A percentile compares a stretch with the other conserved stretches of the same genome.
Conservation (phyloP, 2,797 vertebrate genomes). For the Euphonia xanthogaster region DNA sequence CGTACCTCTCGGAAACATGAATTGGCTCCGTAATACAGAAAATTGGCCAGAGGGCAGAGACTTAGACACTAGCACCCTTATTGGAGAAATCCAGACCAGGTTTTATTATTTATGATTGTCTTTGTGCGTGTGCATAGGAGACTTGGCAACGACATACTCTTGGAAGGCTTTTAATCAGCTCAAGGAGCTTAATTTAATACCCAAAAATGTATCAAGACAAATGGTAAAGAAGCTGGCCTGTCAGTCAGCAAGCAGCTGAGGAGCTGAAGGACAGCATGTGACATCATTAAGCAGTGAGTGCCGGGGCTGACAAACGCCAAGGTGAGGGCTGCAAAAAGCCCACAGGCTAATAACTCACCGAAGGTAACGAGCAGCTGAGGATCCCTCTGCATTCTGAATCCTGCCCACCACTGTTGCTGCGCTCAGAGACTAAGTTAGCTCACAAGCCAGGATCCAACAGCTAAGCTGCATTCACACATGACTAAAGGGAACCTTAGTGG, state of each 20-base stretch:
- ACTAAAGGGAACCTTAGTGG: constrained; percentile 65
- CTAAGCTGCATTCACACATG: constrained; percentile 48
- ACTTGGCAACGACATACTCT: background rate
- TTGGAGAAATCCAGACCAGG: background rate
- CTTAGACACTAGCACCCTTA: background rate
- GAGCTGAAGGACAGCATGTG: background rate
- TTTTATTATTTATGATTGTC: constrained; percentile 14
- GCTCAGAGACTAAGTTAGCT: constrained; percentile 18
- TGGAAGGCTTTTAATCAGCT: constrained; percentile 49
- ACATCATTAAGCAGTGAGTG: background rate
- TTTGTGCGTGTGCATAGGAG: background rate
- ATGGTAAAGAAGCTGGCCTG: constrained; percentile 1
- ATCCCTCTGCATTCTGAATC: background rate
- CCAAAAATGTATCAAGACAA: constrained; percentile 23
- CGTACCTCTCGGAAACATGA: background rate
- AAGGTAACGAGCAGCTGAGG: background rate
- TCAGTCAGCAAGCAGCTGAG: background rate
- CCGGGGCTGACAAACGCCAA: background rate
- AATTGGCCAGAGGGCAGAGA: background rate
- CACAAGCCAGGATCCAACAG: background rate
- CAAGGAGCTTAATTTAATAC: constrained; percentile 39
- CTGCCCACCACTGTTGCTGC: background rate
- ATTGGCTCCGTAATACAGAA: background rate
- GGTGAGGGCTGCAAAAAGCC: background rate
- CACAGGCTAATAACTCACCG: background rate